Conservation (phyloP, 2,113 vertebrate species). For the Himantopus leucocephalus region DNA sequence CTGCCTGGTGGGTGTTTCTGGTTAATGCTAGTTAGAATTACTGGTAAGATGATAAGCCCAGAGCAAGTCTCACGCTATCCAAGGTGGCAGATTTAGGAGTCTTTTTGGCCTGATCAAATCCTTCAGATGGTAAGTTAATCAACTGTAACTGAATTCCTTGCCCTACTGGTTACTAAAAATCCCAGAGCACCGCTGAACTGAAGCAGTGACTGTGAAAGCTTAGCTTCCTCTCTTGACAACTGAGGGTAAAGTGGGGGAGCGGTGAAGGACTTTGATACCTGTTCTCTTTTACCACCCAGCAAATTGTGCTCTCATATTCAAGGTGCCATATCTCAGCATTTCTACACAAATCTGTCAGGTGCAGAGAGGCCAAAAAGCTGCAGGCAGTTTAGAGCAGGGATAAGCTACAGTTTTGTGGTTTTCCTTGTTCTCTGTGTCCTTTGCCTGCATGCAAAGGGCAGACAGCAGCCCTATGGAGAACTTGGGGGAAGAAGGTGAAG, state of each 20-base stretch:
- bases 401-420: background rate
- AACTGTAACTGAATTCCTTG: background rate
- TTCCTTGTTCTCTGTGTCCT: background rate
- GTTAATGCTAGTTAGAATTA: background rate
- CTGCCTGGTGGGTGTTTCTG: background rate
- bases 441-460: background rate
- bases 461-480: rapidly evolving
- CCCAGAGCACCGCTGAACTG: background rate
- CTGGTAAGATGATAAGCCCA: background rate
- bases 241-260: background rate
- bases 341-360: background rate
- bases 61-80: background rate
- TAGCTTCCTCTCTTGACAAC: background rate
- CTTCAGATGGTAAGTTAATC: background rate
- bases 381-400: background rate
- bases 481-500: background rate
- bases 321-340: background rate
- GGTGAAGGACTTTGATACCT: background rate
- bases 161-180: background rate
- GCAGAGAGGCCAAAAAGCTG: background rate
- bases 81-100: background rate
- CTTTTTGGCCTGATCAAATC: background rate
- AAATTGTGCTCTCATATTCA: background rate
- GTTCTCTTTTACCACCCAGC: background rate
- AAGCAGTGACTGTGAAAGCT: background rate